Conservation (phyloP, 1,140 invertebrate genomes). For the Phocides pigmalion region DNA sequence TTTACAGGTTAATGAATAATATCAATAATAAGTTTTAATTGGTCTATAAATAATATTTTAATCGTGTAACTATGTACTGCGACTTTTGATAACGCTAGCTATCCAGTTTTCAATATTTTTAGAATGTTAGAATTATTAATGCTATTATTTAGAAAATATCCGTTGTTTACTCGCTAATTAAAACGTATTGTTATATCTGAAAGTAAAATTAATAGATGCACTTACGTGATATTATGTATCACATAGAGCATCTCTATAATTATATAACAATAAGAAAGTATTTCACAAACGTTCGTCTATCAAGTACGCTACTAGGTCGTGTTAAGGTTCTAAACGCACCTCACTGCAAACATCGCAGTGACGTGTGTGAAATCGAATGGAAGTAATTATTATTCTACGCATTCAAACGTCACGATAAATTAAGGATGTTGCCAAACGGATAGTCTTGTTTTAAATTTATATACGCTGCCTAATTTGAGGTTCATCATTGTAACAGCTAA, state of each 20-base stretch:
- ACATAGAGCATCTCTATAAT: slow-evolving; percentile 16
- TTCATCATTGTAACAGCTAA: slow-evolving; percentile 19
- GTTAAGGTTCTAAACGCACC: slow-evolving; percentile 26
- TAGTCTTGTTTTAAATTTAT: slow-evolving; percentile 40
- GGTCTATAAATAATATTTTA: too few relatives aligned
- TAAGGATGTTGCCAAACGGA: slow-evolving; percentile 56
- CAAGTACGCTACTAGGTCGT: slow-evolving; percentile 20
- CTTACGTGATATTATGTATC: slow-evolving; percentile 25
- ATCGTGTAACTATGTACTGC: too few relatives aligned
- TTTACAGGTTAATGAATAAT: too few relatives aligned
- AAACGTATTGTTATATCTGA: too few relatives aligned
- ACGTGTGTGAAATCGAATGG: slow-evolving; percentile 67
- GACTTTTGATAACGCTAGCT: too few relatives aligned
- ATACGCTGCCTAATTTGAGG: slow-evolving; percentile 35
- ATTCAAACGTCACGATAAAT: slow-evolving; percentile 53
- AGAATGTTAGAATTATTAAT: too few relatives aligned
- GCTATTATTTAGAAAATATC: too few relatives aligned
- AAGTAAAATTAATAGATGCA: slow-evolving; percentile 4
- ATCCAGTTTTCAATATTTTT: too few relatives aligned
- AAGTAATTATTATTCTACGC: slow-evolving; percentile 67
- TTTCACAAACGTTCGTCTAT: slow-evolving; percentile 10
- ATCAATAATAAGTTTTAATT: too few relatives aligned
- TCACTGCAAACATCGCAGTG: slow-evolving; percentile 42
- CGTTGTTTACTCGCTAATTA: too few relatives aligned
- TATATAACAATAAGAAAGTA: slow-evolving; percentile 34